Evolutionary conservation across 2,113 vertebrate species (phyloP).

Genomic region (Gorsachius goisagi): DNA sequence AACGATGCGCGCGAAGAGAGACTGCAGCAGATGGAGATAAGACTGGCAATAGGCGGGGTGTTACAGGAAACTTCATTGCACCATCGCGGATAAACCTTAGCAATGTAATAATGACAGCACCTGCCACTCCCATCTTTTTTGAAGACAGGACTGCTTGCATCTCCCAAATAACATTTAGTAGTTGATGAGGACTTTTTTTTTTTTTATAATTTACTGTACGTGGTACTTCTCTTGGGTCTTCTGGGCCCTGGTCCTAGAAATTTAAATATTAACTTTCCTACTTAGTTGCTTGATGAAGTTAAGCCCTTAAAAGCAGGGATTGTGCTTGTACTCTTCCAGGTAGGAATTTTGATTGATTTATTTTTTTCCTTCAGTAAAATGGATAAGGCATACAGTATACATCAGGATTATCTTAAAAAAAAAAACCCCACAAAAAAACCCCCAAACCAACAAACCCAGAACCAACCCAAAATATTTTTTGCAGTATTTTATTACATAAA

Average conservation of each 20-base stretch:
- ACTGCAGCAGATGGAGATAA: background rate
- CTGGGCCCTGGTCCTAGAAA: no score
- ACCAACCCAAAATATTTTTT: background rate
- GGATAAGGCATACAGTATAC: background rate
- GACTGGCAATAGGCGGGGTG: accelerated
- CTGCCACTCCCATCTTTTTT: background rate
- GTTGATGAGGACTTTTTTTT: background rate
- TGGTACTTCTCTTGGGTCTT: background rate
- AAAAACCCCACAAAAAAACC: no score
- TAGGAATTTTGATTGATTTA: background rate
- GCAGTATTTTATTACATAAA: slow-evolving; percentile 20
- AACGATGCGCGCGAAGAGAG: accelerated
- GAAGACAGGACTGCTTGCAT: background rate
- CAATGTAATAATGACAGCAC: background rate
- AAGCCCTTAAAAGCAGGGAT: background rate
- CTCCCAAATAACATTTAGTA: background rate
- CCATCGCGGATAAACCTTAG: accelerated
- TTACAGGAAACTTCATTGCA: background rate
- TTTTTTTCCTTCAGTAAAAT: background rate
- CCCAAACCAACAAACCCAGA: background rate
- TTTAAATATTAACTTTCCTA: background rate
- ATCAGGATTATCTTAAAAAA: background rate
- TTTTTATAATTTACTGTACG: background rate
- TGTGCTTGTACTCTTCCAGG: background rate
- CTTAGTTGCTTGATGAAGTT: background rate